Evolutionary conservation across 2,888 invertebrate species (phyloP).

Genomic region (Hyppa rectilinea): DNA sequence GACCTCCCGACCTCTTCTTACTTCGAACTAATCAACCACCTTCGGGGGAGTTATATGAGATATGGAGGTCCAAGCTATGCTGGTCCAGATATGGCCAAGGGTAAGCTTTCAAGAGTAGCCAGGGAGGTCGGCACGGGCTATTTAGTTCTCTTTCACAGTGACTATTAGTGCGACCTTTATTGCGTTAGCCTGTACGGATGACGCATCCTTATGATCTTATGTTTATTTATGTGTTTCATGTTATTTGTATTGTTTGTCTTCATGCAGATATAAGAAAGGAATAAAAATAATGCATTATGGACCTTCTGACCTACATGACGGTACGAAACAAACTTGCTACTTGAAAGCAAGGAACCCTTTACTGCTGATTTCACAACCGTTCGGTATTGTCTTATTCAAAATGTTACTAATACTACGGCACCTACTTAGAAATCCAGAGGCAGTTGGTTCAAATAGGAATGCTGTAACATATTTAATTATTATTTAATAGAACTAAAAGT

Average conservation of each 20-base stretch:
- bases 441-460: background rate
- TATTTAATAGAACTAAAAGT: background rate
- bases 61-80: constrained; percentile 63
- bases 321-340: no score
- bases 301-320: background rate
- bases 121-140: constrained; percentile 87
- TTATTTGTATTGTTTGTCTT: constrained; percentile 52
- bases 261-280: constrained; percentile 26
- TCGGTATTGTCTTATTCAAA: background rate
- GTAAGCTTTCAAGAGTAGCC: constrained; percentile 77
- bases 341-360: background rate
- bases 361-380: background rate
- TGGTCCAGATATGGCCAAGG: constrained; percentile 72
- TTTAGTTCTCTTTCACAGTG: constrained; percentile 87
- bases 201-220: constrained; percentile 62
- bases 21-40: constrained; percentile 47
- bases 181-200: constrained; percentile 76
- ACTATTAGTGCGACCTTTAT: constrained; percentile 86
- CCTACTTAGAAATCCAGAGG: background rate
- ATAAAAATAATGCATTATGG: constrained; percentile 1
- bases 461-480: background rate
- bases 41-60: constrained; percentile 47
- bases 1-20: constrained; percentile 70
- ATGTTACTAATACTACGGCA: background rate
- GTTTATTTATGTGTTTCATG: constrained; percentile 57